Base-by-base conservation (phyloP, 2,113 vertebrate species). In the Sebastes schlegelii region DNA sequence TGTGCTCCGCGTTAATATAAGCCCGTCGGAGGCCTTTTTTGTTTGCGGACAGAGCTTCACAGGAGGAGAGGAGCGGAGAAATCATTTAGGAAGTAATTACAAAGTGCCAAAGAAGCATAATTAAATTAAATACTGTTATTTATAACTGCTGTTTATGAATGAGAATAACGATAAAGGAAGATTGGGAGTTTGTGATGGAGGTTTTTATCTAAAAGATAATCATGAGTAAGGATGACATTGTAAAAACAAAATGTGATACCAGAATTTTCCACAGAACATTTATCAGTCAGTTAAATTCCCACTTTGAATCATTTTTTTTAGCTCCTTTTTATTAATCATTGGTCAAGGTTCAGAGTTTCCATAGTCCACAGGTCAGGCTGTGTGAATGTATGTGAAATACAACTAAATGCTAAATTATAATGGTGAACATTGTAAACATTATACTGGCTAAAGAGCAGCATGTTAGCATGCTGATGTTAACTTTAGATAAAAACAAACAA, bases 61-160 rank as follows among this genome's bases (percentile, higher is more conserved):
- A 62, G 52, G 43, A 45, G 6, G 16, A 74, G 49, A 6, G 10
- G 43, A 65, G 21, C 4, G 4, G 43, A 62, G 67, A 63, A 48
- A 43, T 54, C 34, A 80, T 85, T 85, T 72, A 68, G 62, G 54
- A 77, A 65, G 71, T 64, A 79, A 85, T 81, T 61, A 80, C 3
- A 40, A 51, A 40, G 10, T 23, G 55, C 42, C 19, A 74, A 65
- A 64, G 42, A 75, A 61, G 86, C 16, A 52, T 26, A 67, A 55
- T 79, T 48, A 73, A 72, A 79, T 77, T 21, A 61, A 66, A 74
- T 21, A 43, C 51, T n/a, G 5, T 66, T 26, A 46, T 12, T 34
- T 69, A 34, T 40, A 26, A 43, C 19, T 14, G 17, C 62, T n/a
- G 3, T 66, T 54, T 26, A 60, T 65, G 55, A 42, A 55, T 34